Base-by-base conservation (phyloP, 2,797 vertebrate species). In the Antrozous pallidus region DNA sequence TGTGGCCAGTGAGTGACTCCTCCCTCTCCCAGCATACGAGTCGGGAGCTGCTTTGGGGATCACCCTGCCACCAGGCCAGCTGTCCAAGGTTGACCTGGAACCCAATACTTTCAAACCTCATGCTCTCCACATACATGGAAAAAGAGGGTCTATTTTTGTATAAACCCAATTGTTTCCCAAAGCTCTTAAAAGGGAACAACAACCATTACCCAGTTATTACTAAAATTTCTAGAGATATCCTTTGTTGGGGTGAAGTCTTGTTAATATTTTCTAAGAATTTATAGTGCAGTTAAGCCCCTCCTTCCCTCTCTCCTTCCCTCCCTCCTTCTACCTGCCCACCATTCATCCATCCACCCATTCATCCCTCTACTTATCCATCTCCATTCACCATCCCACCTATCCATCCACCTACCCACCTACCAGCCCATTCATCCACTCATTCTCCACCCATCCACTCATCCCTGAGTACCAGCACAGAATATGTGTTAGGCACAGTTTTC, bases 1-100 rank as follows among this genome's bases (percentile, higher is more conserved):
- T 0, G 99, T 99, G 91, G 98, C 99, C 98, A 99, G 99, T 99
- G 98, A 98, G 99, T 98, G 49, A 88, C 96, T 96, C 95, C 22
- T 95, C 61, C 94, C 94, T 94, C 92, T 89, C 8, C 56, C 47
- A 14, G 69, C n/a, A 69, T 71, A 81, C 17, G 18, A 61, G 31
- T 9, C 0, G 0, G 79, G 80, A 58, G 5, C 31, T 8, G 4
- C 26, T 31, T 18, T 56, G 45, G 73, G 73, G 45, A 33, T 74
- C 20, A n/a, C 5, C 17, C 33, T 77, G 56, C 26, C 11, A 17
- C 47, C 16, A 56, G 93, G 45, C n/a, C n/a, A 51, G 61, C 63
- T 33, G 65, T 22, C n/a, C 14, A 24, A 2, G 26, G 22, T 6
- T 22, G 40, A 56, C 56, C 63, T 0, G 0, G 61, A 28, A 47